A percentile compares a stretch with the other conserved stretches of the same genome.
Evolutionary conservation across 2,113 vertebrate species (phyloP).

Genomic region (Coturnix japonica): DNA sequence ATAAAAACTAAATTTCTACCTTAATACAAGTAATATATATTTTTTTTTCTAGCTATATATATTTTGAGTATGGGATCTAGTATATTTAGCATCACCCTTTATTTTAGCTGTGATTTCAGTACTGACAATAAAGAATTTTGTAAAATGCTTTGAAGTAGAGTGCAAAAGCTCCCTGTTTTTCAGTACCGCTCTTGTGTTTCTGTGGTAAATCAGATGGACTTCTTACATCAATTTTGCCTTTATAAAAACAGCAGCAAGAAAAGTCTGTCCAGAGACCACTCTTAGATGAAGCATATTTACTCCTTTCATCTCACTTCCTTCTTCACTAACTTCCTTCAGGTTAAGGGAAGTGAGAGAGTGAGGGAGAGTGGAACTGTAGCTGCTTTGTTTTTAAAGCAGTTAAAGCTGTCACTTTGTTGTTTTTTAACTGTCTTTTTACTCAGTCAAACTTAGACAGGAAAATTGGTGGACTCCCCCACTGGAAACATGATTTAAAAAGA

Average conservation of each 20-base stretch:
- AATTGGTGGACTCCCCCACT: not conserved
- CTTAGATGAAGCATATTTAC: not conserved
- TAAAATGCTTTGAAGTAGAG: not conserved
- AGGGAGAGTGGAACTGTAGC: not conserved
- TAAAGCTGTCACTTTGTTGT: not conserved
- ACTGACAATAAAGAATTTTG: not conserved
- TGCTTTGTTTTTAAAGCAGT: not conserved
- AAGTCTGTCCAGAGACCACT: not conserved
- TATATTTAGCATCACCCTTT: not conserved
- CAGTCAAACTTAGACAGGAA: not conserved
- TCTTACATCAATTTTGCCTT: not conserved
- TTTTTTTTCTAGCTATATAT: too few relatives aligned
- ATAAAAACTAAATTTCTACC: not conserved
- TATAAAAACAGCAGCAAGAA: not conserved
- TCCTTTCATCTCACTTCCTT: not conserved
- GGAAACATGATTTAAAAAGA: not conserved
- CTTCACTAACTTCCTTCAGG: not conserved
- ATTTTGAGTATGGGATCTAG: not conserved
- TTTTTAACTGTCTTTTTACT: not conserved
- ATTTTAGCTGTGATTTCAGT: not conserved
- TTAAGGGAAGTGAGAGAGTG: not conserved
- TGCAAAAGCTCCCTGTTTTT: not conserved
- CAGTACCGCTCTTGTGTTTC: not conserved
- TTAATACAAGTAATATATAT: not conserved
- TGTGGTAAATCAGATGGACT: not conserved